phyloP scores from a whole-genome alignment of 1,140 invertebrate genomes.

The Ephestia elutella region DNA sequence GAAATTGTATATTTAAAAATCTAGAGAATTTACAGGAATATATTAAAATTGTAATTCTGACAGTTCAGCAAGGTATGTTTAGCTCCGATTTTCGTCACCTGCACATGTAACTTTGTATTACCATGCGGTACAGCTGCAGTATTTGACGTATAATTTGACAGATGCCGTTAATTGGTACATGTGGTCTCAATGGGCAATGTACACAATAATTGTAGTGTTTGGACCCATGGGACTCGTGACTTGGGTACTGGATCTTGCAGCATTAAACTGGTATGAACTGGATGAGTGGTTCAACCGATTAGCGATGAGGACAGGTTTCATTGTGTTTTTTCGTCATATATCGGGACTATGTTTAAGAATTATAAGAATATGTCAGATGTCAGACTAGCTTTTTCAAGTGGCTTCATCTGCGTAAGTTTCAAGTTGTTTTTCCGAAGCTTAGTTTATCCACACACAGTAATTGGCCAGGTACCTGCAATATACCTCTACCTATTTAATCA shows the following conservation, averaged over 20 bases:
- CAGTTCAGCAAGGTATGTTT: too few species aligned
- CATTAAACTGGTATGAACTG: not conserved
- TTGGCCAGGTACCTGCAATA: too few species aligned
- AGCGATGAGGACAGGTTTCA: not conserved
- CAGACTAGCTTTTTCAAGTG: too few species aligned
- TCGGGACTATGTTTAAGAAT: too few species aligned
- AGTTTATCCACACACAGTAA: too few species aligned
- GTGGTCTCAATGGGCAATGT: not conserved
- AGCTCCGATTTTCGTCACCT: not conserved
- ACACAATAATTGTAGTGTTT: not conserved
- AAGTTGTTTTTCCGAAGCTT: too few species aligned
- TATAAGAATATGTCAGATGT: too few species aligned
- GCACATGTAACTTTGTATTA: not conserved
- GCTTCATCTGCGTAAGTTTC: too few species aligned
- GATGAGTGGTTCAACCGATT: not conserved
- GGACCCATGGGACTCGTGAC: not conserved
- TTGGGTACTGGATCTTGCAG: not conserved
- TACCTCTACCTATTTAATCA: too few species aligned
- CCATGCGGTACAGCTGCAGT: not conserved
- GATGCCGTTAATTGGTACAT: not conserved
- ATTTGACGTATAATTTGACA: constrained; percentile 1
- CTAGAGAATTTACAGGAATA: too few species aligned
- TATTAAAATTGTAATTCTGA: too few species aligned
- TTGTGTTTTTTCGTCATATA: not conserved
- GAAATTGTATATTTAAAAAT: too few species aligned